phyloP scores from a whole-genome alignment of 1,140 invertebrate species.

The Procambarus clarkii region DNA sequence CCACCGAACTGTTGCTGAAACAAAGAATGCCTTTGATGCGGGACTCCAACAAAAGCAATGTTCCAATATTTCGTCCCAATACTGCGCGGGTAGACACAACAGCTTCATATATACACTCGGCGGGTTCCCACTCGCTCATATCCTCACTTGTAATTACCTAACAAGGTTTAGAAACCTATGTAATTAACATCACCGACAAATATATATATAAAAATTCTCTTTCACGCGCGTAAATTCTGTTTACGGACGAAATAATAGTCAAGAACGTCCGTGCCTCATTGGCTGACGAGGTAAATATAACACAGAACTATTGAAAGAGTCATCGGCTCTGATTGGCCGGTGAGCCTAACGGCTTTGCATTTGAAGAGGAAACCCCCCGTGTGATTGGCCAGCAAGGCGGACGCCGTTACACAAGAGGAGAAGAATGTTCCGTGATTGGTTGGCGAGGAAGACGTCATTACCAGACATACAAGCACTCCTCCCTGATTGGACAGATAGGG shows the following conservation, averaged over 20 bases:
- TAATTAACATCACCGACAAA: constrained; percentile 7
- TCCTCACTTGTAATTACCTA: constrained; percentile 12
- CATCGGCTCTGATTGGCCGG: background rate
- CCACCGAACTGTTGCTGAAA: background rate
- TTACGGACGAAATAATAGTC: constrained; percentile 7
- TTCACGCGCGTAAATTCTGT: constrained; percentile 20
- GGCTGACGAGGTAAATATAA: background rate
- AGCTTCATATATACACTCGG: background rate
- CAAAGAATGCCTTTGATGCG: background rate
- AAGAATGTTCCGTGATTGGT: constrained; percentile 22
- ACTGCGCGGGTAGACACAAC: background rate
- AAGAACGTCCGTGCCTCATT: background rate
- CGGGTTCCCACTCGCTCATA: background rate
- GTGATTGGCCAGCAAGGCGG: constrained; percentile 25
- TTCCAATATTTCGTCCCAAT: constrained; percentile 1
- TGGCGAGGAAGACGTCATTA: constrained; percentile 25
- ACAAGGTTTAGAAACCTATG: background rate
- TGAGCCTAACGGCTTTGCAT: background rate
- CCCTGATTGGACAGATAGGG: background rate
- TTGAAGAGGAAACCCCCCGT: background rate
- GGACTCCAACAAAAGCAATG: background rate
- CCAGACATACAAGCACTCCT: background rate
- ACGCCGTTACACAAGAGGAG: constrained; percentile 6
- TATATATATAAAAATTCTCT: constrained; percentile 6
- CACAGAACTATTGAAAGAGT: background rate